Evolutionary conservation across 2,888 invertebrate species (phyloP), one percentile per base, ranked within the genome.

Genomic region (Abrostola triplasia): DNA sequence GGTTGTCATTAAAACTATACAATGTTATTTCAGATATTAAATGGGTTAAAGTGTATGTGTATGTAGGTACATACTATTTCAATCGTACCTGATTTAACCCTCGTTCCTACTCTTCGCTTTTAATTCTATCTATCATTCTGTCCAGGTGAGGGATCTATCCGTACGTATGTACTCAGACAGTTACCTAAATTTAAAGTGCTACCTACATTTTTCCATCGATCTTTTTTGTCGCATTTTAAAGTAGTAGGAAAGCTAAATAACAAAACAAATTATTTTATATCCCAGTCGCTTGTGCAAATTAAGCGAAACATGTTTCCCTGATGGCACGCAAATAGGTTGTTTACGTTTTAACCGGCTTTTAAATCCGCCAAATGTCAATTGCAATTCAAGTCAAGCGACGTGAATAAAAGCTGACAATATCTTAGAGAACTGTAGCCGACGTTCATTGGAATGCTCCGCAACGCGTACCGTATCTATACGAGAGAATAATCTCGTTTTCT

Each of bases 401-500:
- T 80, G 82, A 84, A 88, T 86, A 87, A 87, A 85, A 82, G 83
- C 80, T 79, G 79, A 81, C 85, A 84, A 88, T 85, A 83, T 85
- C 80, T 85, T 81, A 79, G 80, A 76, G 82, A 84, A 84, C 74
- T 84, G 81, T 76, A 79, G 79, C 73, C 81, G 75, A 79, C 84
- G 82, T 85, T 89, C 88, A 90, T 90, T 86, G 86, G 84, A 84
- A 90, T 90, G 87, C 87, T 81, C 82, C 82, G 83, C 88, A 85
- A 74, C 84, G 80, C 85, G 83, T 84, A 83, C 82, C 85, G 87
- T 90, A 88, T 90, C 87, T 88, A 85, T 86, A 86, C 84, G 83
- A 84, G 82, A 84, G 85, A 79, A 85, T 92, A 90, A 92, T 92
- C 90, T 91, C 86, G 88, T 92, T 90, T 90, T 89, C 89, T 90